Percentiles rank a stretch among this genome's conserved stretches.
Evolutionary conservation across 2,113 vertebrate genomes (phyloP).

Genomic region (Scatophagus argus): DNA sequence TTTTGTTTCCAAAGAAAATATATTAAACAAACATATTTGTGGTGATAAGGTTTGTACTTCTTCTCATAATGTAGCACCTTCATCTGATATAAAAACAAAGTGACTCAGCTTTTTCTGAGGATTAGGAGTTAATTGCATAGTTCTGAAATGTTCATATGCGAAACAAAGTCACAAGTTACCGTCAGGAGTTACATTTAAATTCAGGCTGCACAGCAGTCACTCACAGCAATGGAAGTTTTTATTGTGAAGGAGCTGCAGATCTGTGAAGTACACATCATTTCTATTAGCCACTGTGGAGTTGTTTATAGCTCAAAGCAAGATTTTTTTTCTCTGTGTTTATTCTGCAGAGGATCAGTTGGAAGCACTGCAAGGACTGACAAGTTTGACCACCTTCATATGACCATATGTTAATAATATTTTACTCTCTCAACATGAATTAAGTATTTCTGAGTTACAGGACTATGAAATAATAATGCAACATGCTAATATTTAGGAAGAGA

Average conservation of each 20-base stretch:
- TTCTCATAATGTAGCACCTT: neutral
- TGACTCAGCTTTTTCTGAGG: neutral
- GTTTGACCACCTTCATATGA: neutral
- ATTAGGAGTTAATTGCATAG: neutral
- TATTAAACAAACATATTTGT: neutral
- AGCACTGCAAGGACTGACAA: neutral
- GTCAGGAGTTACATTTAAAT: neutral
- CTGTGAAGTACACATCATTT: conserved; percentile 1
- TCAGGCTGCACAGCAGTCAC: neutral
- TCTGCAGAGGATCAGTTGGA: neutral
- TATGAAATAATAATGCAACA: conserved; percentile 4
- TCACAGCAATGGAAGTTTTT: neutral
- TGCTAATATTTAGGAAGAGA: neutral
- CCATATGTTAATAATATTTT: neutral
- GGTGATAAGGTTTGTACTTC: neutral
- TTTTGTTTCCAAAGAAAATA: neutral
- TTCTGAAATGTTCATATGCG: neutral
- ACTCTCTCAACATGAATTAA: neutral
- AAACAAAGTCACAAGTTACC: neutral
- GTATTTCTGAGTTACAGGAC: conserved; percentile 2
- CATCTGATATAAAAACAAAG: neutral
- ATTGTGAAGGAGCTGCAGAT: conserved; percentile 5
- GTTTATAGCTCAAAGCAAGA: neutral
- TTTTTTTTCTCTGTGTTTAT: neutral
- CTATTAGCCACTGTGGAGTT: neutral